These are phyloP conservation scores for Zaprionus africanus DNA, from an alignment of 1,140 invertebrate genomes.

Conservation along the genomic window DNA sequence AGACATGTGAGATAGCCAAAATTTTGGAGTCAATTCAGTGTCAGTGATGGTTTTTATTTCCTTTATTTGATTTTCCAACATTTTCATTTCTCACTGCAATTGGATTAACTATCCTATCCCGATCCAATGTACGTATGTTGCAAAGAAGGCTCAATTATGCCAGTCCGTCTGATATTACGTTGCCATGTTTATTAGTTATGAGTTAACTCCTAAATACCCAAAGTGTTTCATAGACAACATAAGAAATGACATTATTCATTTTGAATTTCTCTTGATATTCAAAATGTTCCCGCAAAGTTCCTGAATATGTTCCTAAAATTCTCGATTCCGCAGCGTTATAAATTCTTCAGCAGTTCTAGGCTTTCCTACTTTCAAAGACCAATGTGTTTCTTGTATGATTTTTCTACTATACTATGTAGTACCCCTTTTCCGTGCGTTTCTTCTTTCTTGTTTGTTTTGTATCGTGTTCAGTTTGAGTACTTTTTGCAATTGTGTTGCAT, in stretches of 20 bases:
- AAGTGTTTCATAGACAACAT: conserved; percentile 3
- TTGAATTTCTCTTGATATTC: conserved; percentile 1
- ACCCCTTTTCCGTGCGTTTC: conserved; percentile 10
- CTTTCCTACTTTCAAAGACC: not conserved
- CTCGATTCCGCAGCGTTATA: not conserved
- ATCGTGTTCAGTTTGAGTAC: conserved; percentile 52
- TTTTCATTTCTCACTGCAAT: conserved; percentile 59
- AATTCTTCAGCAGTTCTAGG: not conserved
- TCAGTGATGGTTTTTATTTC: conserved; percentile 84
- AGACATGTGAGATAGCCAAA: conserved; percentile 85
- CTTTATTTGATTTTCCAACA: conserved; percentile 63
- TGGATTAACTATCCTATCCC: conserved; percentile 10
- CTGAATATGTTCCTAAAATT: conserved; percentile 6
- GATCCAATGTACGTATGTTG: conserved; percentile 3
- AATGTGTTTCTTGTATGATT: not conserved
- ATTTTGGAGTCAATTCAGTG: conserved; percentile 85
- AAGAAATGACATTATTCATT: conserved; percentile 2
- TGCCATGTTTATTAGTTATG: not conserved
- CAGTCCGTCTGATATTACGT: conserved; percentile 2
- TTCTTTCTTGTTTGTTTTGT: conserved; percentile 17
- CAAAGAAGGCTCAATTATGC: not conserved
- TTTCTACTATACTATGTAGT: not conserved
- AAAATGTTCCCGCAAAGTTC: not conserved
- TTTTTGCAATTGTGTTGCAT: conserved; percentile 56
- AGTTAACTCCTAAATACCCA: not conserved